Evolutionary conservation across 2,888 invertebrate genomes (phyloP), one percentile per base, ranked within the genome.

Genomic region (Cynaeus angustus): DNA sequence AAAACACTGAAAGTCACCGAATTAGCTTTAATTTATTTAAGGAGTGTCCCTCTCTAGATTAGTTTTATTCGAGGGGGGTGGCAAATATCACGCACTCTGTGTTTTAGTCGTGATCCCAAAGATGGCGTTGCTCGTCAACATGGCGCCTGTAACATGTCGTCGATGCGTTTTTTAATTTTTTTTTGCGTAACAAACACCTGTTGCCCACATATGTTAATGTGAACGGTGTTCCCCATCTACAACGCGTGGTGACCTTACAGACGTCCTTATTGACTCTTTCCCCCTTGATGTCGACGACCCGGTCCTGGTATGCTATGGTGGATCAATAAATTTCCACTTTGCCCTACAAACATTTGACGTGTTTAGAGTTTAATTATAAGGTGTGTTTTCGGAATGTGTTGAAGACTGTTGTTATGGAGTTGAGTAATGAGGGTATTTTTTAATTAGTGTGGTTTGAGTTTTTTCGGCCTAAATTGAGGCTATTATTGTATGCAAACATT

Each of bases 161-260:
- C 16, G 43, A 59, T 59, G n/a, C n/a, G n/a, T 33, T 58, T 12
- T 45, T 41, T 10, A 21, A 8, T 38, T 16, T 26, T 13, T 38
- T 13, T 46, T 43, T 43, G 26, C 7, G 13, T 61, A 37, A 30
- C 64, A 70, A 68, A 66, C 73, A 72, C 72, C 70, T 66, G 74
- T 68, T 71, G 70, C 70, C 66, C 73, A 68, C 69, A 71, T 69
- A 67, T 73, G 70, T 70, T 71, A 72, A 72, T 73, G 28, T 58
- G 3, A 12, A 13, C 38, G 33, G 21, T n/a, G n/a, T n/a, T n/a
- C n/a, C n/a, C n/a, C n/a, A n/a, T n/a, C 16, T 26, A 28, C 4
- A 12, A 16, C 53, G 30, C 26, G 56, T 41, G 41, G 41, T 59
- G 59, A 59, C 59, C 59, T 59, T 59, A 62, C 10, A 37, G 45